A percentile compares a stretch with the other conserved stretches of the same genome.
Conservation (phyloP, 2,113 vertebrate species). For the Cyanoderma ruficeps region DNA sequence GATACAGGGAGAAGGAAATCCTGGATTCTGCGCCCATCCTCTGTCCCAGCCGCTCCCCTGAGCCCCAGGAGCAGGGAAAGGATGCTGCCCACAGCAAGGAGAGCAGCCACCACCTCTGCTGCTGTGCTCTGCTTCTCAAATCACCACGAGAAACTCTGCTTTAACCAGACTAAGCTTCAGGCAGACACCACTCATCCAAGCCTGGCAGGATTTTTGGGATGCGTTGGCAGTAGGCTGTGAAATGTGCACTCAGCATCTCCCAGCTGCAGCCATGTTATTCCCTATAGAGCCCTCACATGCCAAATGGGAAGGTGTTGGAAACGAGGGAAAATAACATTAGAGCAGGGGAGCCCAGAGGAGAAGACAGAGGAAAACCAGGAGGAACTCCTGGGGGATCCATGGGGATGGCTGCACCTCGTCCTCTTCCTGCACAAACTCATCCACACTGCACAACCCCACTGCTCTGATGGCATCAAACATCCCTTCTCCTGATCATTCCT, state of each 20-base stretch:
- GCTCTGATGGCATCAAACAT: not conserved
- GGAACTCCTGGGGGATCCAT: not conserved
- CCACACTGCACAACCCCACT: rapidly evolving
- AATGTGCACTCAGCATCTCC: not conserved
- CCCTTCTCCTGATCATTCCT: not conserved
- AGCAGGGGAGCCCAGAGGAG: not conserved
- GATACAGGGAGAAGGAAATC: not conserved
- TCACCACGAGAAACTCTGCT: not conserved
- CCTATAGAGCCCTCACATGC: rapidly evolving
- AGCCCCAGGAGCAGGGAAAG: not conserved
- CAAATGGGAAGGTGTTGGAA: not conserved
- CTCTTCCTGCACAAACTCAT: not conserved
- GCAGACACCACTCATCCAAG: not conserved
- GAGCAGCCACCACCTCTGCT: not conserved
- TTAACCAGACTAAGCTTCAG: not conserved
- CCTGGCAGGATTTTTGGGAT: not conserved
- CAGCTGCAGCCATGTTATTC: not conserved
- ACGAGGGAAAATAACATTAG: not conserved
- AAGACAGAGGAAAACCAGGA: not conserved
- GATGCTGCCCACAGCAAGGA: not conserved
- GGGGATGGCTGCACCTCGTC: rapidly evolving
- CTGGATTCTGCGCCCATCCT: not conserved
- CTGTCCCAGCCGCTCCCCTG: not conserved
- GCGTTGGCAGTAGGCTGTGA: rapidly evolving
- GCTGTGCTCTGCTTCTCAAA: not conserved